A percentile compares a stretch with the other conserved stretches of the same genome.
phyloP scores from a whole-genome alignment of 2,888 invertebrate species.

The Catocala fraxini region DNA sequence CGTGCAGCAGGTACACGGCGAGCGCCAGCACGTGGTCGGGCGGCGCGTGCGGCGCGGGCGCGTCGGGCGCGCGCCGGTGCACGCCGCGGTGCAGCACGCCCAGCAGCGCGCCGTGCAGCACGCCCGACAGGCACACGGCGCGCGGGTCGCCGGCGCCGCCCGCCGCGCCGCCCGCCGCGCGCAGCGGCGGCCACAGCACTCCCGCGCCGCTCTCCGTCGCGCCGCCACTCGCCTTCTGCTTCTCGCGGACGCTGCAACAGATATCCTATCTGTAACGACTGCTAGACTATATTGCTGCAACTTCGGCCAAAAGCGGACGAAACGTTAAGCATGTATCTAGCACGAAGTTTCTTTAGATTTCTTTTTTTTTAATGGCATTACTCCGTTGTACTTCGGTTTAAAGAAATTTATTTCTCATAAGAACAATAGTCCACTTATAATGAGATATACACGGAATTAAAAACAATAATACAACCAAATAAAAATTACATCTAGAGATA shows the following conservation, averaged over 20 bases:
- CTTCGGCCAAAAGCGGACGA: no score
- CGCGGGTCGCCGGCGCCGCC: constrained; percentile 75
- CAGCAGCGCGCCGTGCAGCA: constrained; percentile 89
- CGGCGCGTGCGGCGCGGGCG: constrained; percentile 79
- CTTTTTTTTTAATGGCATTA: no score
- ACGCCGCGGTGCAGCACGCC: constrained; percentile 95
- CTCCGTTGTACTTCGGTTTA: no score
- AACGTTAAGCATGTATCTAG: no score
- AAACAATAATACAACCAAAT: no score
- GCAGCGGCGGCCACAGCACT: constrained; percentile 80
- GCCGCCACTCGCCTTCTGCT: constrained; percentile 60
- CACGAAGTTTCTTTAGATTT: no score
- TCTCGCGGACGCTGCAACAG: constrained; percentile 71
- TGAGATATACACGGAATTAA: no score
- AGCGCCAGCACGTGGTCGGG: constrained; percentile 96
- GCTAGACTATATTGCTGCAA: no score
- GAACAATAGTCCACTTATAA: no score
- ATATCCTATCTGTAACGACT: no score
- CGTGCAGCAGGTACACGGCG: constrained; percentile 94
- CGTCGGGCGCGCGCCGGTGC: constrained; percentile 91
- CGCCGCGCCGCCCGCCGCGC: constrained; percentile 58
- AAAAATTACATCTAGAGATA: no score
- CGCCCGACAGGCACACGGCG: constrained; percentile 74
- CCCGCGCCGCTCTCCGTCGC: constrained; percentile 36
- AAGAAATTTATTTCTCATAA: no score